Evolutionary conservation across 2,797 vertebrate genomes (phyloP).

Genomic region (Chaetodon trifasciatus): DNA sequence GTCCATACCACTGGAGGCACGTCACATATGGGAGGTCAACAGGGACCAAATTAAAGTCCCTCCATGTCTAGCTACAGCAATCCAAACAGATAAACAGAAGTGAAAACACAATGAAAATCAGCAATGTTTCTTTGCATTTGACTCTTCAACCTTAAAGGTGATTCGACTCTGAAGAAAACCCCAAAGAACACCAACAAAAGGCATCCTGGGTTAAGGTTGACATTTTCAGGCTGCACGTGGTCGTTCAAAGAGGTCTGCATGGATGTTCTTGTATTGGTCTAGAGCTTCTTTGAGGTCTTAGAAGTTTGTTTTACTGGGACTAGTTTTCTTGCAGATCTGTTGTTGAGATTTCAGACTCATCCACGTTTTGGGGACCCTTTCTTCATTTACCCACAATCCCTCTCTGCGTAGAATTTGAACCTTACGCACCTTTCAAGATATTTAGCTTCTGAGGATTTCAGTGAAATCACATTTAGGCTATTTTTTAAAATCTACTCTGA

Average conservation of each 20-base stretch:
- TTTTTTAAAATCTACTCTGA: not conserved
- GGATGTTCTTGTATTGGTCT: no score
- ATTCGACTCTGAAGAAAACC: no score
- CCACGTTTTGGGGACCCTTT: not conserved
- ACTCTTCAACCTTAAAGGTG: not conserved
- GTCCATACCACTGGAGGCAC: constrained; percentile 9
- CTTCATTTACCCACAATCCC: not conserved
- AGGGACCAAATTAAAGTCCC: constrained; percentile 7
- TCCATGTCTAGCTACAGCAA: no score
- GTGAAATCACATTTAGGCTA: no score
- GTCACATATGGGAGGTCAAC: constrained; percentile 16
- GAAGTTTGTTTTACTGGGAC: no score
- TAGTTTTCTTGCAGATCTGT: not conserved
- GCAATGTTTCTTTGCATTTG: not conserved
- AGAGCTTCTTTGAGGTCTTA: no score
- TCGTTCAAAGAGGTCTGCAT: no score
- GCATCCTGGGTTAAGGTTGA: not conserved
- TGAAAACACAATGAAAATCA: not conserved
- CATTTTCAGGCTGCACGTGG: not conserved
- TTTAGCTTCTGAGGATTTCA: no score
- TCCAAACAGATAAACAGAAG: not conserved
- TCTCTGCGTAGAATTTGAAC: no score
- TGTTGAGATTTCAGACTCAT: no score
- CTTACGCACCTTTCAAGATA: no score
- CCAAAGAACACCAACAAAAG: not conserved